A percentile compares a stretch with the other conserved stretches of the same genome.
Evolutionary conservation across 2,797 vertebrate species (phyloP).

Genomic region (Oryzias sinensis): DNA sequence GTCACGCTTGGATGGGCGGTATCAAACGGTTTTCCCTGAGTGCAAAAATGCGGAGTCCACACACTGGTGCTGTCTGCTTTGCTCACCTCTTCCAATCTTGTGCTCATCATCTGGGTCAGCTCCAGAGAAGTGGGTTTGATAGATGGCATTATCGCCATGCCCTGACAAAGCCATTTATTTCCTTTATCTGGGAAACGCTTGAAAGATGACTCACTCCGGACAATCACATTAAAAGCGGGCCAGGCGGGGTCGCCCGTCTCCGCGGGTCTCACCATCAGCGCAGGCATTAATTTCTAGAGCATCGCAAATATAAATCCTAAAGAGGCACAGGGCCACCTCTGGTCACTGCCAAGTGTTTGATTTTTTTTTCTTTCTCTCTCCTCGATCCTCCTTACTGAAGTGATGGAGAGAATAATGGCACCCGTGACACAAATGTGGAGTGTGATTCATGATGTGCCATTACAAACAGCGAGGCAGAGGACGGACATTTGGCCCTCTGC

Average conservation of each 20-base stretch:
- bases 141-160: slow-evolving; percentile 26
- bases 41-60: slow-evolving; percentile 42
- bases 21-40: slow-evolving; percentile 67
- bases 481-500: slow-evolving; percentile 12
- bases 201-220: slow-evolving; percentile 56
- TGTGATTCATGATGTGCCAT: slow-evolving; percentile 45
- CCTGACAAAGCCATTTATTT: slow-evolving; percentile 44
- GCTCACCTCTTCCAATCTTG: slow-evolving; percentile 6
- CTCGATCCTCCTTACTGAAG: slow-evolving; percentile 23
- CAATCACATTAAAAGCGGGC: slow-evolving; percentile 53
- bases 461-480: slow-evolving; percentile 24
- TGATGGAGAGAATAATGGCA: slow-evolving; percentile 31
- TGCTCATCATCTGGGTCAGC: slow-evolving; percentile 14
- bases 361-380: slow-evolving; percentile 30
- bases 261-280: slow-evolving; percentile 20
- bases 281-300: slow-evolving; percentile 39
- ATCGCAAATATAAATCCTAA: slow-evolving; percentile 34
- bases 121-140: slow-evolving; percentile 37
- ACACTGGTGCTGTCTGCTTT: neutral
- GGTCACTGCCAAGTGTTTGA: slow-evolving; percentile 20
- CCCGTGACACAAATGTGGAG: slow-evolving; percentile 29
- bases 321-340: slow-evolving; percentile 16
- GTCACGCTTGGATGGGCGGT: slow-evolving; percentile 19
- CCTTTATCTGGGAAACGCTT: slow-evolving; percentile 34
- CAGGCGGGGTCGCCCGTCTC: slow-evolving; percentile 9